Conservation (phyloP, 2,113 vertebrate genomes). For the Mus pahari region DNA sequence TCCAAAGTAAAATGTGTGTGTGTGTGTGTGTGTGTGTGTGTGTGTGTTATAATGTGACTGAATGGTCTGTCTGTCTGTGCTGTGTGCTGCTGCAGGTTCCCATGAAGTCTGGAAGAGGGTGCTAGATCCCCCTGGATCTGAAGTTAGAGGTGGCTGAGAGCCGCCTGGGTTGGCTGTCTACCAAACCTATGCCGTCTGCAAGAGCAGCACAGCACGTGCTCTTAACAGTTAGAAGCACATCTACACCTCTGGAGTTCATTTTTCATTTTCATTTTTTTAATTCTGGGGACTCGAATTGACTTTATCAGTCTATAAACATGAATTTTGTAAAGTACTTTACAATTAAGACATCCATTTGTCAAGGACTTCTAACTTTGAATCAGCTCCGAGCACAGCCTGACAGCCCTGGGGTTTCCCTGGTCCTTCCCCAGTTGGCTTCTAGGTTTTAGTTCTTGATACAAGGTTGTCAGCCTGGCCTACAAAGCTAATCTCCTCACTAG, state of each 20-base stretch:
- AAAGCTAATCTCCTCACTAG: background rate
- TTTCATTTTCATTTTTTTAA: background rate
- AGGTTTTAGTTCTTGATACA: background rate
- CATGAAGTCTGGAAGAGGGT: background rate
- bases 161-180: background rate
- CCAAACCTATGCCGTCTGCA: background rate
- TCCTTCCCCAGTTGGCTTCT: background rate
- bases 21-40: too few species aligned
- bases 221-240: background rate
- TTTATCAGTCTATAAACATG: background rate
- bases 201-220: background rate
- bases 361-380: background rate
- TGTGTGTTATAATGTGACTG: background rate
- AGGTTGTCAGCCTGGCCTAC: background rate
- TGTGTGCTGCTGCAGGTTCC: background rate
- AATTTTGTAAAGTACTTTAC: background rate
- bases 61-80: background rate
- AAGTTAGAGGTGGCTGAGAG: background rate
- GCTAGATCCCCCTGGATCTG: background rate
- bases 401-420: background rate
- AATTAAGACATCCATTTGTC: too few species aligned
- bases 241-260: background rate
- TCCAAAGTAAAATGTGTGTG: background rate
- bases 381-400: background rate
- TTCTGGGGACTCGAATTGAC: background rate